Conservation (phyloP, 1,140 invertebrate genomes). For the Maconellicoccus hirsutus region DNA sequence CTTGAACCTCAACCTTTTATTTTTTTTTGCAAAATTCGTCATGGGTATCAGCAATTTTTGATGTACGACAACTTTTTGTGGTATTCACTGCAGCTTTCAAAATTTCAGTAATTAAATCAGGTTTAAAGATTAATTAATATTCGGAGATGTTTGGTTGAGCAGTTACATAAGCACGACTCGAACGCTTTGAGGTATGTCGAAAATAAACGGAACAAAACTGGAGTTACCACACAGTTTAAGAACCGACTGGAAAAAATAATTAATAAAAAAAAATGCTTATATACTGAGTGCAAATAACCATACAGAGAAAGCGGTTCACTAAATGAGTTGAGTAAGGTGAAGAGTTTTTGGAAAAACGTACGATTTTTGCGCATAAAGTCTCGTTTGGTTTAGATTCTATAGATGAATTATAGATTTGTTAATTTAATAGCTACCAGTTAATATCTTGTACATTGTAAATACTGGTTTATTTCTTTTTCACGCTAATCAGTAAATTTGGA, state of each 20-base stretch:
- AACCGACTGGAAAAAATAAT: background rate
- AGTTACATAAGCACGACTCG: background rate
- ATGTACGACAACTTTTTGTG: no score
- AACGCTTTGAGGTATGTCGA: background rate
- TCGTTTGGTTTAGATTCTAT: background rate
- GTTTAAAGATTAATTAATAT: conserved; percentile 1
- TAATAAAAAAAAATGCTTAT: background rate
- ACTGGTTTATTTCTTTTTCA: background rate
- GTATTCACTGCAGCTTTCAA: background rate
- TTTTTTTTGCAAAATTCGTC: no score
- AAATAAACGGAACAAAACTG: conserved; percentile 4
- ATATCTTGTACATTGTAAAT: background rate
- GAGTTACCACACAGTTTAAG: background rate
- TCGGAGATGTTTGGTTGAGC: background rate
- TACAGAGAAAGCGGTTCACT: background rate
- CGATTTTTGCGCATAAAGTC: background rate
- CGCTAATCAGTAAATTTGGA: no score
- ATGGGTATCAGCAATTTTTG: no score
- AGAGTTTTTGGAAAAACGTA: background rate
- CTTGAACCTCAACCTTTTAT: no score
- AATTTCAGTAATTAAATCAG: background rate
- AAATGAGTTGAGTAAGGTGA: background rate
- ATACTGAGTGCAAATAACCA: background rate
- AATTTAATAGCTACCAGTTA: background rate
- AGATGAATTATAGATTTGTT: background rate